These are phyloP conservation scores for Eulithis testata DNA, from an alignment of 2,888 invertebrate species.

Conservation along the genomic window DNA sequence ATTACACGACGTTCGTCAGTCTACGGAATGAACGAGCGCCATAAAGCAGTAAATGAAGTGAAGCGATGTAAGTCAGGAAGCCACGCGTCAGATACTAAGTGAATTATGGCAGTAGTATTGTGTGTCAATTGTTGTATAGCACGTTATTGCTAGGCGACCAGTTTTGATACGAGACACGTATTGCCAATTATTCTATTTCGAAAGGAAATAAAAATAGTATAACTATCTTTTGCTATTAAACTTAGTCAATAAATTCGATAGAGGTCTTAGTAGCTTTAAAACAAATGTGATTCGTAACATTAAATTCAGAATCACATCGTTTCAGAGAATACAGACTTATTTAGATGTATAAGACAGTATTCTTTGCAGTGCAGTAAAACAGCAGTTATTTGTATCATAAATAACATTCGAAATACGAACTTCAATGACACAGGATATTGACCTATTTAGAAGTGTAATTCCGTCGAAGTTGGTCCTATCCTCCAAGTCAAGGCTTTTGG, in stretches of 20 bases:
- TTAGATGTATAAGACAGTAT: neutral
- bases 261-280: too few relatives aligned
- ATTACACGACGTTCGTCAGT: slow-evolving; percentile 9
- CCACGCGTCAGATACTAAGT: slow-evolving; percentile 34
- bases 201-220: too few relatives aligned
- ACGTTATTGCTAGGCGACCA: slow-evolving; percentile 17
- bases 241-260: too few relatives aligned
- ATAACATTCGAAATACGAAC: neutral
- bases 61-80: slow-evolving; percentile 30
- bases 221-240: too few relatives aligned
- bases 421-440: slow-evolving; percentile 5
- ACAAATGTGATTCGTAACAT: too few relatives aligned
- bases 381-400: neutral
- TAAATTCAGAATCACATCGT: too few relatives aligned
- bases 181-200: too few relatives aligned
- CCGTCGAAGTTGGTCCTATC: slow-evolving; percentile 15
- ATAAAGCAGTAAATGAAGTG: slow-evolving; percentile 31
- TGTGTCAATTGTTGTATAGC: slow-evolving; percentile 27
- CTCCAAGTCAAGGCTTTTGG: slow-evolving; percentile 23
- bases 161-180: neutral
- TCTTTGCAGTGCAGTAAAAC: neutral
- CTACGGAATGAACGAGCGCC: slow-evolving; percentile 13
- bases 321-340: too few relatives aligned
- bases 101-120: slow-evolving; percentile 33
- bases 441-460: slow-evolving; percentile 8